These are phyloP conservation scores for Lasioglossum marginatum DNA, from an alignment of 2,888 invertebrate genomes.

Conservation along the genomic window DNA sequence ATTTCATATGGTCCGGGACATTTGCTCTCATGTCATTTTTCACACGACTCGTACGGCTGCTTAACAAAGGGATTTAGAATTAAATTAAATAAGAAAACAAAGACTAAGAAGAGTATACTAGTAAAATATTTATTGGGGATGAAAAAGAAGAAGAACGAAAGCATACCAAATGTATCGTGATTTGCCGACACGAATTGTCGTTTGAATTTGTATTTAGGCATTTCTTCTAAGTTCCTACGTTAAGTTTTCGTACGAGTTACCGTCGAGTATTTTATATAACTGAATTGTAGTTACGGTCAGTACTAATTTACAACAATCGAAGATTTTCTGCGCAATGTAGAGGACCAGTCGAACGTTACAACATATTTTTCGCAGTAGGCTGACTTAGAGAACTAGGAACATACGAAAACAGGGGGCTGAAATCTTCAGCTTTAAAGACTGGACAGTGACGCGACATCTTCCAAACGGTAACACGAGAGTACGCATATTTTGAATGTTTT, in stretches of 20 bases:
- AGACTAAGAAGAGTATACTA: conserved; percentile 33
- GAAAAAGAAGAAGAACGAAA: conserved; percentile 1
- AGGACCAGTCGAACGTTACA: background rate
- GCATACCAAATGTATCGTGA: conserved; percentile 38
- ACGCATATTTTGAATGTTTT: conserved; percentile 32
- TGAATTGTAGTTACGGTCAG: conserved; percentile 30
- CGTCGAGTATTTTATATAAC: conserved; percentile 37
- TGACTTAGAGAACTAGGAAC: conserved; percentile 53
- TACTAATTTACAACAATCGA: conserved; percentile 31
- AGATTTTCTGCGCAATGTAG: conserved; percentile 15
- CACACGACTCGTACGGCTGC: conserved; percentile 40
- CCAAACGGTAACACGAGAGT: conserved; percentile 34
- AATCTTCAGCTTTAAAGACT: conserved; percentile 6
- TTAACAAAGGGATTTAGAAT: conserved; percentile 66
- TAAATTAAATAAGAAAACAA: conserved; percentile 30
- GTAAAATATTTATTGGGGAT: conserved; percentile 32
- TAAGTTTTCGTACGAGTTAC: conserved; percentile 56
- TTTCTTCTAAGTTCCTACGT: conserved; percentile 61
- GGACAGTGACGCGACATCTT: conserved; percentile 25
- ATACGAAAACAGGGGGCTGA: conserved; percentile 11
- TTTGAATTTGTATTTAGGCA: conserved; percentile 25
- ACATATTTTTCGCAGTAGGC: conserved; percentile 16
- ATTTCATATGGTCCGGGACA: background rate
- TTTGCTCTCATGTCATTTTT: background rate
- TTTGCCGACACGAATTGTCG: conserved; percentile 26